Conservation (phyloP, 37 sponge, comb jelly and placozoan species). For the Axinella damicornis region DNA sequence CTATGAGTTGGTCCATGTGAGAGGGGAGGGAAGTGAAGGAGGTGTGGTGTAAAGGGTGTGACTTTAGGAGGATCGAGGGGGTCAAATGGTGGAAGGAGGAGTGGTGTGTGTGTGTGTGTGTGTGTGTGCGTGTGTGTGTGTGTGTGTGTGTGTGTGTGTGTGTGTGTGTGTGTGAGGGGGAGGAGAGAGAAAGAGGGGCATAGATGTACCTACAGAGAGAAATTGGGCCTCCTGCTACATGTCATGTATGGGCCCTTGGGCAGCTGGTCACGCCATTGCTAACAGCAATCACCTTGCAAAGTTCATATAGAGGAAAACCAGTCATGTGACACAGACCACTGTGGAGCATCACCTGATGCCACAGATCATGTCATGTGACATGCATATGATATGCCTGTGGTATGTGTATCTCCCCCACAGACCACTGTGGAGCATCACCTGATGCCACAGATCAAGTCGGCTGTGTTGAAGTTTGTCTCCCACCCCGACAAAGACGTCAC, state of each 20-base stretch:
- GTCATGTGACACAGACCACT: conserved; percentile 39
- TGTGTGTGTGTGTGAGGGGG: not conserved
- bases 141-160: too few relatives aligned
- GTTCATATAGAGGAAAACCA: too few relatives aligned
- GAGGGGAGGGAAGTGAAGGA: not conserved
- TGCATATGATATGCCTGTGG: too few relatives aligned
- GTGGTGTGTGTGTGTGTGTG: not conserved
- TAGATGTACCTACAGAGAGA: not conserved
- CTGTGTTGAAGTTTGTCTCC: conserved; percentile 17
- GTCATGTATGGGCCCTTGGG: too few relatives aligned
- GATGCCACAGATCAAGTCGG: conserved; percentile 35
- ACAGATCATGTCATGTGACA: conserved; percentile 24
- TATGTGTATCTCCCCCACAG: too few relatives aligned
- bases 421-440: conserved; percentile 48
- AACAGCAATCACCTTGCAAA: too few relatives aligned
- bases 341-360: conserved; percentile 57
- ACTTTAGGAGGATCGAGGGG: not conserved
- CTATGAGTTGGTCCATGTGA: conserved; percentile 41
- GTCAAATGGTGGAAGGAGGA: not conserved
- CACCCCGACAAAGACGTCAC: conserved; percentile 33
- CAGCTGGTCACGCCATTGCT: too few relatives aligned
- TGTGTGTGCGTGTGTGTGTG: too few relatives aligned
- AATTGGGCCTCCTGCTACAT: too few relatives aligned
- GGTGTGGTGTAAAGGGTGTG: not conserved
- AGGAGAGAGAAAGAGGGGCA: not conserved